Base-by-base conservation (phyloP, 92 coral and sea anemone species). In the Palythoa grandiflora region DNA sequence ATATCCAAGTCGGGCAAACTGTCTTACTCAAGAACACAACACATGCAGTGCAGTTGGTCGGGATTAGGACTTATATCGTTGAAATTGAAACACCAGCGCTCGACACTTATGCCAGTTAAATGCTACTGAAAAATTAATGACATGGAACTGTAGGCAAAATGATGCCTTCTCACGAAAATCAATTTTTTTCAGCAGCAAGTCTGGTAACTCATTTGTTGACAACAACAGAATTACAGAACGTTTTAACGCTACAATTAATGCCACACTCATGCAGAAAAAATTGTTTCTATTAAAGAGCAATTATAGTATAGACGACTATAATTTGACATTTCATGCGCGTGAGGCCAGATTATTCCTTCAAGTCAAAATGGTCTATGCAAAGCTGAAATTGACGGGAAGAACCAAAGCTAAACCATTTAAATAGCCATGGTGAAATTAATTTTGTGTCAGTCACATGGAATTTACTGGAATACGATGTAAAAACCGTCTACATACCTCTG, bases 381-480 rank as follows among this genome's bases (percentile, higher is more conserved):
- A 70, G 13, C 48, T 70, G 47, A 11, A 9, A 12, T 12, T 16
- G 10, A 36, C 28, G 71, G 10, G 11, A 70, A 36, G 75, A 70
- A 36, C 14, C 47, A 35, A 70, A 15, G 47, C 47, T 70, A 3
- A 1, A 15, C 71, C 10, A 9, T 65, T 65, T 65, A n/a, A 17
- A 19, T 20, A 6, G 71, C 71, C 61, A 0, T 55, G 17, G 71
- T n/a, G 2, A 17, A 65, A 68, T 9, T 12, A 6, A 8, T 35
- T 70, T 15, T 10, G 75, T 70, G 75, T 11, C 5, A 16, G 75
- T 70, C 75, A 51, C 80, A 76, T 37, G 63, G 17, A 77, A n/a
- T 77, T 19, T 28, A n/a, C 9, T 19, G 38, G 14, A 40, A 20
- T 52, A n/a, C 38, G n/a, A 21, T 6, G 2, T 12, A 8, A 77